Percentiles rank a stretch among this genome's conserved stretches.
Conservation (phyloP, 2,888 invertebrate genomes). For the Ischnus inquisitorius region DNA sequence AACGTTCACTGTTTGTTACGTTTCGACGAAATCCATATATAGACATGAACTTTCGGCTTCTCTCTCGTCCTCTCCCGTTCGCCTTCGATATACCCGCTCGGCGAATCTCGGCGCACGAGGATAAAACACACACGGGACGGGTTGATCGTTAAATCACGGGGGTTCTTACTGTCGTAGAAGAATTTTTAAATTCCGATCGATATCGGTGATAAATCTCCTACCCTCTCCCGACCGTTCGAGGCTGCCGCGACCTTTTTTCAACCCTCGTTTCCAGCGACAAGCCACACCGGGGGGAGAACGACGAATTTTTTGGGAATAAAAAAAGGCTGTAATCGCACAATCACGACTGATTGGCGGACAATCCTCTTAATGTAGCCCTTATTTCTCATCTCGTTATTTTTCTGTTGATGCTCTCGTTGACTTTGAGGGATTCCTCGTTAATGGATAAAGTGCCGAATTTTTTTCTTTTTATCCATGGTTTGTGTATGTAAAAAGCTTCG, state of each 20-base stretch:
- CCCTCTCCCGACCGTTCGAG: neutral
- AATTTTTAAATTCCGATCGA: slow-evolving; percentile 53
- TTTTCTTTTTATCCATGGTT: neutral
- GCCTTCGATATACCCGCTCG: neutral
- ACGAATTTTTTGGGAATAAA: neutral
- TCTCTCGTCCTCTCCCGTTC: neutral
- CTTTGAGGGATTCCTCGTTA: neutral
- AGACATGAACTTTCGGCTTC: neutral
- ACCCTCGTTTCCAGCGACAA: neutral
- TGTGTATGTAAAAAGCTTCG: neutral
- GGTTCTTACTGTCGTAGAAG: slow-evolving; percentile 41
- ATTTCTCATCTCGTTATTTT: slow-evolving; percentile 6
- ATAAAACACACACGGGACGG: neutral
- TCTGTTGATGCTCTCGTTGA: neutral
- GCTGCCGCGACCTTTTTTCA: neutral
- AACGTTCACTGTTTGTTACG: slow-evolving; percentile 22
- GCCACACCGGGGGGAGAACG: neutral
- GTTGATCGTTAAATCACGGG: slow-evolving; percentile 41
- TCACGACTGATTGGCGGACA: neutral
- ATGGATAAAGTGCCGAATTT: neutral
- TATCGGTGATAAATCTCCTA: slow-evolving; percentile 55
- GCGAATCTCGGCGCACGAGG: slow-evolving; percentile 14
- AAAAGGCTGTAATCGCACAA: neutral
- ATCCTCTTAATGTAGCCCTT: neutral
- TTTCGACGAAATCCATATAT: slow-evolving; percentile 23